These are phyloP conservation scores for Hafferia zeledoni DNA, from an alignment of 2,797 vertebrate species.

Conservation along the genomic window DNA sequence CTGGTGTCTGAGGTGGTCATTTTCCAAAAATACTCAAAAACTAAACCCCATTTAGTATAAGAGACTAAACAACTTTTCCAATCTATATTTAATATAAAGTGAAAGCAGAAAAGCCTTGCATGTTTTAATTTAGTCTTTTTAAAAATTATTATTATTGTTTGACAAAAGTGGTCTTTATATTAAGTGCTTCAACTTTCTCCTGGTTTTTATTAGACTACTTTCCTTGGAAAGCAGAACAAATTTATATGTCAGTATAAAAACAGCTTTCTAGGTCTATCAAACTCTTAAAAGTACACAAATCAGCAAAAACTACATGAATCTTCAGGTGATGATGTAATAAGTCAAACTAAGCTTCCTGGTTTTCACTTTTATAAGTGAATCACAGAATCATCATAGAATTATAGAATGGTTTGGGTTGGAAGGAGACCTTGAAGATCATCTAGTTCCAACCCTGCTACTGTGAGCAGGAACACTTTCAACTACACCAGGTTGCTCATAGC, in stretches of 20 bases:
- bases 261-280: neutral
- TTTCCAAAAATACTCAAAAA: neutral
- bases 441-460: accelerated
- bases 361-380: neutral
- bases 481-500: neutral
- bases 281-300: neutral
- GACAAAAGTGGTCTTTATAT: neutral
- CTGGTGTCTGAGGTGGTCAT: neutral
- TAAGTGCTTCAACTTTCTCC: neutral
- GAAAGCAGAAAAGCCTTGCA: neutral
- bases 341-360: neutral
- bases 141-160: neutral
- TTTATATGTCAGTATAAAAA: neutral
- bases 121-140: neutral
- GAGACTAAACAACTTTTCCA: neutral
- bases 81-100: neutral
- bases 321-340: neutral
- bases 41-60: neutral
- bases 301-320: neutral
- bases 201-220: neutral
- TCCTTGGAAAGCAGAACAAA: neutral
- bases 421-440: neutral
- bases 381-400: neutral
- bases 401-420: neutral
- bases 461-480: neutral